A percentile compares a stretch with the other conserved stretches of the same genome.
Evolutionary conservation across 2,888 invertebrate species (phyloP).

Genomic region (Endomychus coccineus): DNA sequence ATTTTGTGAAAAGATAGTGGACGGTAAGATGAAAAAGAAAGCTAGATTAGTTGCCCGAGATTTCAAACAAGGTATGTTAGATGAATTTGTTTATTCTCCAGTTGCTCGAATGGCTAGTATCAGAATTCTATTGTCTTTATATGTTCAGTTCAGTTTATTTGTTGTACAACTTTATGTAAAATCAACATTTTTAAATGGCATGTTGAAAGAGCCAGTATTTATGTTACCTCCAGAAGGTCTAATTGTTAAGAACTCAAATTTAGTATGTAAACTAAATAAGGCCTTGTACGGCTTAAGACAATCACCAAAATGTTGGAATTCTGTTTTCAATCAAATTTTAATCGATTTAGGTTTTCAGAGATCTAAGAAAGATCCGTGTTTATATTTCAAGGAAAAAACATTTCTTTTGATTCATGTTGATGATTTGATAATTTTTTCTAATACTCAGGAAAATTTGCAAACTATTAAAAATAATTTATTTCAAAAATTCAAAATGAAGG

Average conservation of each 20-base stretch:
- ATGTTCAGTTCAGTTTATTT: conserved; percentile 16
- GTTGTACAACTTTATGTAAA: conserved; percentile 16
- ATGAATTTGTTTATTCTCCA: conserved; percentile 22
- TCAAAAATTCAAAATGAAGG: conserved; percentile 17
- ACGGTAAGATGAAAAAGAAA: conserved; percentile 18
- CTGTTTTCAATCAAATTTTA: conserved; percentile 16
- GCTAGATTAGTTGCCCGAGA: conserved; percentile 23
- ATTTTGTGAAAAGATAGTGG: conserved; percentile 17
- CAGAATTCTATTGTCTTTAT: conserved; percentile 18
- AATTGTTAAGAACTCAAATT: conserved; percentile 2
- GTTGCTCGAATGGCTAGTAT: conserved; percentile 24
- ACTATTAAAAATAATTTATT: conserved; percentile 13
- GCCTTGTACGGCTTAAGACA: conserved; percentile 19
- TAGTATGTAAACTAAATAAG: conserved; percentile 18
- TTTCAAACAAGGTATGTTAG: conserved; percentile 18
- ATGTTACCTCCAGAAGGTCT: conserved; percentile 9
- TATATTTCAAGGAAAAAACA: conserved; percentile 18
- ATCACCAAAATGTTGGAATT: conserved; percentile 21
- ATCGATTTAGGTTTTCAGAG: conserved; percentile 15
- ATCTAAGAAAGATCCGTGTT: conserved; percentile 22
- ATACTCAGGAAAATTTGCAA: conserved; percentile 10
- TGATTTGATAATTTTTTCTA: conserved; percentile 21
- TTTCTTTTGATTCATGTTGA: conserved; percentile 23
- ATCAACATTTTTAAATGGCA: conserved; percentile 18
- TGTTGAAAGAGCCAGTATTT: conserved; percentile 5